phyloP scores from a whole-genome alignment of 2,113 vertebrate genomes.

The Rissa tridactyla region DNA sequence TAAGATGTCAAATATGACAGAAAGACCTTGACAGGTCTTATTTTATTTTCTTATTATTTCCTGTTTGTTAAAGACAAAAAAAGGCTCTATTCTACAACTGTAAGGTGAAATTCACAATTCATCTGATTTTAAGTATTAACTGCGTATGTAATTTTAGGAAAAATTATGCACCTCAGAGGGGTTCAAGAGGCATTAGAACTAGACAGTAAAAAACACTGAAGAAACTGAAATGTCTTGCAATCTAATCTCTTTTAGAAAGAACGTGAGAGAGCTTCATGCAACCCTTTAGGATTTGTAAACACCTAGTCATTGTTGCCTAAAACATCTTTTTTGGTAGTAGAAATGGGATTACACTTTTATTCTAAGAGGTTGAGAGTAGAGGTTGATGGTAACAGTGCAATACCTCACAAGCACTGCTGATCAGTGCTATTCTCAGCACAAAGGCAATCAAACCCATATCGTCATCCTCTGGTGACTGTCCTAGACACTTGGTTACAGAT shows the following conservation, averaged over 20 bases:
- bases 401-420: neutral
- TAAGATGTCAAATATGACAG: neutral
- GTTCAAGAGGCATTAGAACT: neutral
- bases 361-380: neutral
- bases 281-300: neutral
- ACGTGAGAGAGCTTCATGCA: fast-evolving
- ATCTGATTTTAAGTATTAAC: neutral
- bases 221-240: neutral
- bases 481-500: neutral
- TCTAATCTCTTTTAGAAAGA: neutral
- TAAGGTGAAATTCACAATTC: neutral
- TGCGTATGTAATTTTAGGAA: neutral
- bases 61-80: neutral
- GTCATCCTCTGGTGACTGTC: neutral
- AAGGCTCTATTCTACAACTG: neutral
- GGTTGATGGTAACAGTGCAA: neutral
- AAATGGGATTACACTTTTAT: neutral
- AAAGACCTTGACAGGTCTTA: neutral
- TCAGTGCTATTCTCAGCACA: neutral
- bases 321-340: neutral
- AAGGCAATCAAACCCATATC: neutral
- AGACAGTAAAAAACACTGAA: neutral
- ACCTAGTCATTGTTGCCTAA: neutral
- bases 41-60: neutral
- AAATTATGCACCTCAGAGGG: neutral